Evolutionary conservation across 2,888 invertebrate genomes (phyloP).

Genomic region (Folsomia candida): DNA sequence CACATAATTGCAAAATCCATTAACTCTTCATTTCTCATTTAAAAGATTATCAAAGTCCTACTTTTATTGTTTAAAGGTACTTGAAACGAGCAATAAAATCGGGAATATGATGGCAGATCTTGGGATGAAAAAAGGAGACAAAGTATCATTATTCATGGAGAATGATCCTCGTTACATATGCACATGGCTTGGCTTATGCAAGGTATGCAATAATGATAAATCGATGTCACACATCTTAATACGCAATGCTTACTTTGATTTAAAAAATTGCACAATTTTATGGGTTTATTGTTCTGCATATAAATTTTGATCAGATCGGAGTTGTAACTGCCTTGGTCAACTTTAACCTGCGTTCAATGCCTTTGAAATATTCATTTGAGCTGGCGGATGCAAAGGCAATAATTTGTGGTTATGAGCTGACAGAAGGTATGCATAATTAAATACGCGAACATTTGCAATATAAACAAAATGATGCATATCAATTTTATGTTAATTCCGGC

Average conservation of each 20-base stretch:
- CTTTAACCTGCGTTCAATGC: constrained; percentile 18
- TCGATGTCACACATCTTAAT: not conserved
- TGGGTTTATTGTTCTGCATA: not conserved
- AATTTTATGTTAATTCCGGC: no score
- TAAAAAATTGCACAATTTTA: not conserved
- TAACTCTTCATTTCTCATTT: not conserved
- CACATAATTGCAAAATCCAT: not conserved
- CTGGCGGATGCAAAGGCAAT: constrained; percentile 9
- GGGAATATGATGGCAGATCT: constrained; percentile 74
- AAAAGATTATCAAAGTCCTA: constrained; percentile 8
- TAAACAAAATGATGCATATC: not conserved
- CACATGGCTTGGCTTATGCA: constrained; percentile 87
- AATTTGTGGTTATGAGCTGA: constrained; percentile 17
- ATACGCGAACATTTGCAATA: not conserved
- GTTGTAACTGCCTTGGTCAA: constrained; percentile 12
- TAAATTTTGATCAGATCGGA: constrained; percentile 11
- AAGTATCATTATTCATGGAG: constrained; percentile 83
- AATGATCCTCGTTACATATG: constrained; percentile 88
- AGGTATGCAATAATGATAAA: constrained; percentile 54
- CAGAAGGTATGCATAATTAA: not conserved
- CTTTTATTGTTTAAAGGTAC: constrained; percentile 63
- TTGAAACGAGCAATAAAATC: constrained; percentile 76
- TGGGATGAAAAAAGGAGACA: constrained; percentile 80
- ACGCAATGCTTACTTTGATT: not conserved
- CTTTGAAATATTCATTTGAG: constrained; percentile 16